Conservation (phyloP, 2,888 invertebrate species). For the Neoscelio sp. region DNA sequence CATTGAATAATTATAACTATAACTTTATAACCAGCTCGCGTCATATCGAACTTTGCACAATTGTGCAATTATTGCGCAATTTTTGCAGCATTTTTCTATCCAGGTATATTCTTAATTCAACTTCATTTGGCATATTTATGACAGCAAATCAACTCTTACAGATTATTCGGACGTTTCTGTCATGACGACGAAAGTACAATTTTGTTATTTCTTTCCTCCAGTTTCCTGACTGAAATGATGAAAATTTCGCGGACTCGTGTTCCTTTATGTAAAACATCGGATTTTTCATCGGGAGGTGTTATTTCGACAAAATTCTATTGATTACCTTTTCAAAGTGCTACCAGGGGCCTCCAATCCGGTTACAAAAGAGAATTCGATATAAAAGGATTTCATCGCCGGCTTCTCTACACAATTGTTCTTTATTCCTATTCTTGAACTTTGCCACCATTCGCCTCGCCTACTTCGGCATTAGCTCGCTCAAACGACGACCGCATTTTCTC, state of each 20-base stretch:
- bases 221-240: no score
- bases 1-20: no score
- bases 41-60: no score
- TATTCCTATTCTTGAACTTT: conserved; percentile 2
- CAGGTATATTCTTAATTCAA: not conserved
- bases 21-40: no score
- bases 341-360: not conserved
- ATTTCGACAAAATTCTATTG: conserved; percentile 4
- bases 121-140: not conserved
- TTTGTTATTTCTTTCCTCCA: no score
- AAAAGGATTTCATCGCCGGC: conserved; percentile 25
- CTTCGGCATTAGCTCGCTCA: no score
- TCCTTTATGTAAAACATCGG: conserved; percentile 5
- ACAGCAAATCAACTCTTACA: not conserved
- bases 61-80: no score
- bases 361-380: conserved; percentile 1
- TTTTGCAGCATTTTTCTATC: no score
- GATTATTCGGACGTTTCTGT: no score
- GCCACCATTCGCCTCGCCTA: not conserved
- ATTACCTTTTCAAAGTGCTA: conserved; percentile 7
- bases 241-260: no score
- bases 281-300: not conserved
- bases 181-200: no score
- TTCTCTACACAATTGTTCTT: conserved; percentile 1
- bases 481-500: no score